Conservation (phyloP, 2,797 vertebrate species). For the Notolabrus celidotus region DNA sequence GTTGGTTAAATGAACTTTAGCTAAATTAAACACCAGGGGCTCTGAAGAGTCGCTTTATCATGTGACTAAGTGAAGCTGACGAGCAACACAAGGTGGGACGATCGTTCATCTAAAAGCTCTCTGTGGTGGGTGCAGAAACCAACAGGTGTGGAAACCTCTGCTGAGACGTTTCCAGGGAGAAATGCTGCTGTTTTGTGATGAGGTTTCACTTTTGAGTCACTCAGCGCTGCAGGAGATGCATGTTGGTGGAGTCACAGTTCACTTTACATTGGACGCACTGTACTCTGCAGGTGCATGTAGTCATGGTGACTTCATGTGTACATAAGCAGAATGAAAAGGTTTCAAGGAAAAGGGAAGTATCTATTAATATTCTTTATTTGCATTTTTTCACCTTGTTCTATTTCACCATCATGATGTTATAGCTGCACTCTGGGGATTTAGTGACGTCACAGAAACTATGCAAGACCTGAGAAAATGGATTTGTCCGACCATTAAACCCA, state of each 20-base stretch:
- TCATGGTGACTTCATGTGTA: neutral
- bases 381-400: neutral
- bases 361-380: neutral
- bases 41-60: slow-evolving; percentile 54
- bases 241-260: neutral
- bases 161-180: slow-evolving; percentile 23
- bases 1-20: slow-evolving; percentile 49
- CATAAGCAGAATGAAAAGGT: neutral
- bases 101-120: slow-evolving; percentile 53
- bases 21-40: slow-evolving; percentile 56
- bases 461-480: neutral
- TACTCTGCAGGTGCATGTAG: neutral
- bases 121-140: slow-evolving; percentile 24
- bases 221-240: neutral
- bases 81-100: slow-evolving; percentile 34
- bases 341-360: neutral
- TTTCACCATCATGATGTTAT: neutral
- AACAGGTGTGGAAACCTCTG: slow-evolving; percentile 37
- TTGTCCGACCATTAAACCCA: neutral
- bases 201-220: neutral
- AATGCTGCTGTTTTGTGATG: slow-evolving; percentile 1
- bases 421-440: neutral
- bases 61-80: slow-evolving; percentile 43
- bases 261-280: neutral
- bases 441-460: neutral